Percentiles rank a stretch among this genome's conserved stretches.
These are phyloP conservation scores for Calyptomena viridis DNA, from an alignment of 2,113 vertebrate genomes.

Conservation along the genomic window DNA sequence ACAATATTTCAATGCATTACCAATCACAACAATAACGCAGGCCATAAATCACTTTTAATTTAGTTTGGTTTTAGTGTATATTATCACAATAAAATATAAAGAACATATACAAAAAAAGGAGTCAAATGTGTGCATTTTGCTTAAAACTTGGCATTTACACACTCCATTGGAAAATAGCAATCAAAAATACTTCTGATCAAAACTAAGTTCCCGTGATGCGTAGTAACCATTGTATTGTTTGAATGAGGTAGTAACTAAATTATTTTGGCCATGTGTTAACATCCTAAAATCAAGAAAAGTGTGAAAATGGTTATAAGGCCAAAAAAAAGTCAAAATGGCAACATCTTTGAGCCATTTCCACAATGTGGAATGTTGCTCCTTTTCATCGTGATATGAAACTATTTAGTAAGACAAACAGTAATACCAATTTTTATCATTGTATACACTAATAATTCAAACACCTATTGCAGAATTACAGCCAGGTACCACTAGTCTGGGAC, in stretches of 20 bases:
- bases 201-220: conserved; percentile 73
- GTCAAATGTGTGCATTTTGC: conserved; percentile 70
- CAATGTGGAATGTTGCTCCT: conserved; percentile 69
- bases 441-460: conserved; percentile 62
- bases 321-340: conserved; percentile 66
- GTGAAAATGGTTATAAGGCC: conserved; percentile 74
- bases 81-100: conserved; percentile 77
- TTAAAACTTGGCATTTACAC: conserved; percentile 73
- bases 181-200: conserved; percentile 71
- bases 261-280: conserved; percentile 79
- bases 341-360: conserved; percentile 60
- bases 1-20: conserved; percentile 78
- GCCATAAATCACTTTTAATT: conserved; percentile 76
- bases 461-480: conserved; percentile 54
- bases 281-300: conserved; percentile 69
- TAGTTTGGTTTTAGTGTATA: conserved; percentile 77
- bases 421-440: conserved; percentile 45
- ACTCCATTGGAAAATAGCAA: conserved; percentile 70
- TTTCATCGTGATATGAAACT: conserved; percentile 60
- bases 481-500: conserved; percentile 69
- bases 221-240: conserved; percentile 74
- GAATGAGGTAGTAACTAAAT: conserved; percentile 87
- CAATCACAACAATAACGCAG: conserved; percentile 75
- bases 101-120: conserved; percentile 73
- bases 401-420: conserved; percentile 42